phyloP scores from a whole-genome alignment of 2,888 invertebrate species.

The Catocala nupta region DNA sequence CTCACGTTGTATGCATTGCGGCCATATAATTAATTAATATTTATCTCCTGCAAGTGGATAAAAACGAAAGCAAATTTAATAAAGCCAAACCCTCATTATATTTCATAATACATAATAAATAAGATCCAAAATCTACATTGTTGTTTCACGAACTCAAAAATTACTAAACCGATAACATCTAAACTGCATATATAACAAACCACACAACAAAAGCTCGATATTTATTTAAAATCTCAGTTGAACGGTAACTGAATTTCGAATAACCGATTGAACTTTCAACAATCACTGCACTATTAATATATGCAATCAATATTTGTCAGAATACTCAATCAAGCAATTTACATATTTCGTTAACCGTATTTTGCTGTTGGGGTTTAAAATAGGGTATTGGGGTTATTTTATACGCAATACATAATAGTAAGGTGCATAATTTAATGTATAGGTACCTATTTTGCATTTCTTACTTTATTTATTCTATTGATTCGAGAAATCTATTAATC shows the following conservation, averaged over 20 bases:
- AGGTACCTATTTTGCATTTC: no score
- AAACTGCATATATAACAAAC: neutral
- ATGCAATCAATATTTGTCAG: conserved; percentile 15
- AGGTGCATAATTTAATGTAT: neutral
- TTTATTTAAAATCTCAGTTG: neutral
- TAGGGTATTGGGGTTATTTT: neutral
- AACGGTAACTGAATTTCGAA: neutral
- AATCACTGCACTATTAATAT: conserved; percentile 1
- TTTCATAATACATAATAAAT: no score
- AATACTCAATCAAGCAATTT: conserved; percentile 15
- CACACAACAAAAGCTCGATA: neutral
- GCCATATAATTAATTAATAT: no score
- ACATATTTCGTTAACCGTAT: conserved; percentile 10
- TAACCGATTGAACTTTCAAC: conserved; percentile 4
- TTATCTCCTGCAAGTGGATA: no score
- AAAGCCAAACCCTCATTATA: no score
- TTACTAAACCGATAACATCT: neutral
- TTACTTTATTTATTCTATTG: no score
- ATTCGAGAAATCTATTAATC: no score
- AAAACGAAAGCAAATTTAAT: no score
- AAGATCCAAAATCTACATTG: no score
- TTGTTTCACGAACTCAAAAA: neutral
- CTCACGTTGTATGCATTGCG: no score
- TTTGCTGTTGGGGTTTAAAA: conserved; percentile 2
- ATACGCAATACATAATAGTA: neutral